phyloP scores from a whole-genome alignment of 2,888 invertebrate genomes.

The Ennomos erosarius region DNA sequence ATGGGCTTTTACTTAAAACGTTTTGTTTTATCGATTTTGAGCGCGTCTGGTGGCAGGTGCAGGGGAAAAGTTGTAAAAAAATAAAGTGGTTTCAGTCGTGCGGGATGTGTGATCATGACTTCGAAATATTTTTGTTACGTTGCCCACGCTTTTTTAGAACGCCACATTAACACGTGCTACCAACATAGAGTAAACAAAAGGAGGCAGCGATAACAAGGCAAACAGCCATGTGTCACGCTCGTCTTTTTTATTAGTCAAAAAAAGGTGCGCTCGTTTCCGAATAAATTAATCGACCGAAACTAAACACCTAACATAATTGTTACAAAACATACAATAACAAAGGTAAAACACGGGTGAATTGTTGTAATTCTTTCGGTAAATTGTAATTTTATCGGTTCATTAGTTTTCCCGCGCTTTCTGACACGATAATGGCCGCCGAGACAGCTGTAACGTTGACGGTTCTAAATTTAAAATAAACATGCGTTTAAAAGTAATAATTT shows the following conservation, averaged over 20 bases:
- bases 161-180: conserved; percentile 72
- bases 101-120: conserved; percentile 55
- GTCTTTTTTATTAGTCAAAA: conserved; percentile 52
- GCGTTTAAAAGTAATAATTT: conserved; percentile 54
- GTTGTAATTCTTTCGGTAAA: conserved; percentile 39
- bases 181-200: conserved; percentile 56
- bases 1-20: conserved; percentile 70
- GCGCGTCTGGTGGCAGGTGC: conserved; percentile 53
- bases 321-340: conserved; percentile 54
- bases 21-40: conserved; percentile 63
- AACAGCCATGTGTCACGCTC: conserved; percentile 57
- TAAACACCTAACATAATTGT: conserved; percentile 66
- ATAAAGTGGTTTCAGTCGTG: conserved; percentile 31
- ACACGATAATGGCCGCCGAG: conserved; percentile 66
- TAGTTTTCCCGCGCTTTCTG: conserved; percentile 58
- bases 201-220: conserved; percentile 41
- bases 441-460: conserved; percentile 79
- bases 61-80: conserved; percentile 43
- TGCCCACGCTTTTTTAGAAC: conserved; percentile 50
- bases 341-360: conserved; percentile 66
- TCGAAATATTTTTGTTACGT: conserved; percentile 48
- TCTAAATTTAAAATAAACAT: conserved; percentile 81
- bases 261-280: conserved; percentile 46
- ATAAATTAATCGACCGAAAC: conserved; percentile 72
- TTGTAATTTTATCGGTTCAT: conserved; percentile 31